Evolutionary conservation across 2,888 invertebrate genomes (phyloP), one percentile per base, ranked within the genome.

Genomic region (Campopleginae sp.): DNA sequence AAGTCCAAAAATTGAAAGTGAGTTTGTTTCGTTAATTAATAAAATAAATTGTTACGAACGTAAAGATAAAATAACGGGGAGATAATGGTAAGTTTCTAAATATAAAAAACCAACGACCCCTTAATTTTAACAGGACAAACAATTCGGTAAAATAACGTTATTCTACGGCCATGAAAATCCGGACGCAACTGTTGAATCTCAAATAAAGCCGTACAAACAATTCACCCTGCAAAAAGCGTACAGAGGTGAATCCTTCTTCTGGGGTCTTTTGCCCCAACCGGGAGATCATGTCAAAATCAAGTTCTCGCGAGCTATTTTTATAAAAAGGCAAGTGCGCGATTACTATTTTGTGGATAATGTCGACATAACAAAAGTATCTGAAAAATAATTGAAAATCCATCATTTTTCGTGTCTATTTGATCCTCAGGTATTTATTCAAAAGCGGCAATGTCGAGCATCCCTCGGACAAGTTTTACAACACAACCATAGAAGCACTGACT

Each of bases 1-100:
- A 99, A 95, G 97, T 98, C 77, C 99, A 99, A 92, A 98, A 98
- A 94, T 94, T 99, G 0, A 98, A 98, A 95, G 98, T 97, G 94
- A 70, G 76, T 23, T 76, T 58, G 58, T 44, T 6, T 10, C 48
- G 17, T 14, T n/a, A 58, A 27, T 19, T 10, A 10, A 0, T 27
- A 0, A 12, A 75, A 19, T 27, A 74, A 44, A 7, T 19, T 51
- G 19, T 23, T 51, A 23, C 19, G 19, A 19, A 51, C 51, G 17
- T 17, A 51, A 10, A 51, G 19, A 19, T 51, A 0, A 23, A 19
- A 51, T 51, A 23, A 19, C 33, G 19, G 19, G 1, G 51, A 51
- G 19, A n/a, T 19, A 51, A 19, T 3, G 8, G 19, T 7, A 19
- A 51, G 7, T 17, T 46, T 14, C 46, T 6, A 19, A 23, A 19